Percentiles rank a stretch among this genome's conserved stretches.
These are phyloP conservation scores for Umimayanthus kanabou DNA, from an alignment of 92 coral and sea anemone genomes.

Conservation along the genomic window DNA sequence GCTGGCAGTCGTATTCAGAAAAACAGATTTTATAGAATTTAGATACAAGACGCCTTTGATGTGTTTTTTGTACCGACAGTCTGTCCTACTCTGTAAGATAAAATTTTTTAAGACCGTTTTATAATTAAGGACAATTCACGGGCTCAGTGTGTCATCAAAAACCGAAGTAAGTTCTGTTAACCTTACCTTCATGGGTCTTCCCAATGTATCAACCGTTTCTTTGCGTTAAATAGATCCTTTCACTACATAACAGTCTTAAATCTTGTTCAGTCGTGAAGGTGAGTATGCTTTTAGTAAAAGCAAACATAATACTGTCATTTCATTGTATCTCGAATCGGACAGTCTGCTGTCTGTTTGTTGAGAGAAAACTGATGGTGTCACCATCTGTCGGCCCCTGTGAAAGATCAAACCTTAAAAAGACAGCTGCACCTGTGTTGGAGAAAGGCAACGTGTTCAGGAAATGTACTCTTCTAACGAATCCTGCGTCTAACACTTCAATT, in stretches of 20 bases:
- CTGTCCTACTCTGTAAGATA: neutral
- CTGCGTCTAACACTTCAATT: neutral
- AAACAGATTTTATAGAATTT: too few species aligned
- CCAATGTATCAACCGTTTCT: neutral
- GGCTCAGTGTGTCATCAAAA: neutral
- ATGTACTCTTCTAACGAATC: neutral
- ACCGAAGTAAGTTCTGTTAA: neutral
- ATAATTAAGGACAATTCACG: neutral
- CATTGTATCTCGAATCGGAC: neutral
- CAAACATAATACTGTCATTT: neutral
- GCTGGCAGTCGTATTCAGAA: neutral
- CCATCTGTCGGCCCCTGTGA: neutral
- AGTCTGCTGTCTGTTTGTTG: neutral
- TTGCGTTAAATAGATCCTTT: neutral
- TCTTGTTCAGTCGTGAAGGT: neutral
- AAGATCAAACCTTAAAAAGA: neutral
- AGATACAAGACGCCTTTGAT: neutral
- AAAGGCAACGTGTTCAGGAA: neutral
- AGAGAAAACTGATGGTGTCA: neutral
- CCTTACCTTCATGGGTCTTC: neutral
- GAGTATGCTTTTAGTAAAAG: neutral
- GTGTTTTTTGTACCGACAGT: neutral
- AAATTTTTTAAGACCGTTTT: neutral
- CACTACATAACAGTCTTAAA: neutral
- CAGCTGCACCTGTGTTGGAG: neutral